Base-by-base conservation (phyloP, 2,113 vertebrate genomes). In the Seriola dumerili region DNA sequence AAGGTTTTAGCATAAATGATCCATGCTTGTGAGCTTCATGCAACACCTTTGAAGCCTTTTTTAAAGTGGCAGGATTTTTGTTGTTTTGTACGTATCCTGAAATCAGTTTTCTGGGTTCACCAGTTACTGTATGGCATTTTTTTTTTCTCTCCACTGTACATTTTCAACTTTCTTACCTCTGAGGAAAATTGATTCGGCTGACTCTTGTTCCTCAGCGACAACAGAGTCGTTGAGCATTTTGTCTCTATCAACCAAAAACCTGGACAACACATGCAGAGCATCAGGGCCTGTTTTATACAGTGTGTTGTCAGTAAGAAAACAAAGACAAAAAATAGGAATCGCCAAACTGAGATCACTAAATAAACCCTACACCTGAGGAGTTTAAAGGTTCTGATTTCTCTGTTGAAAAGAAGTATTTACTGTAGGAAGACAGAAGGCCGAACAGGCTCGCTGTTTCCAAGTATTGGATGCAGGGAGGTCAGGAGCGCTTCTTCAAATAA, bases 1-100 rank as follows among this genome's bases (percentile, higher is more conserved):
- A 84, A 89, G 76, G 80, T 86, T 91, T 88, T 75, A 87, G 87
- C 90, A 87, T 82, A 88, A 88, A 91, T 81, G 90, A 89, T 76
- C 72, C 32, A 40, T 67, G 81, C 88, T 85, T 66, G 72, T 80
- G 79, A 87, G 88, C 75, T 62, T 86, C 79, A 75, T 69, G 72
- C 70, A 72, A 69, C 83, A 94, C 82, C 85, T 93, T 88, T 91
- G 90, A 92, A 90, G 86, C 77, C 10, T 59, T 75, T 91, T 29
- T 92, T 80, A 69, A 78, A 83, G 76, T 59, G 32, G 76, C 11
- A 21, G 66, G 72, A 83, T 85, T 77, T 81, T 77, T 76, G 69
- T 46, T 1, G 32, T 69, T 36, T 29, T 29, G 29, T 29, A 29
- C 29, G 21, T 80, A 85, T 92, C 66, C 81, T 75, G 10, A 88